Percentiles rank a stretch among this genome's conserved stretches.
phyloP scores from a whole-genome alignment of 2,113 vertebrate genomes.

The Chinchilla lanigera region DNA sequence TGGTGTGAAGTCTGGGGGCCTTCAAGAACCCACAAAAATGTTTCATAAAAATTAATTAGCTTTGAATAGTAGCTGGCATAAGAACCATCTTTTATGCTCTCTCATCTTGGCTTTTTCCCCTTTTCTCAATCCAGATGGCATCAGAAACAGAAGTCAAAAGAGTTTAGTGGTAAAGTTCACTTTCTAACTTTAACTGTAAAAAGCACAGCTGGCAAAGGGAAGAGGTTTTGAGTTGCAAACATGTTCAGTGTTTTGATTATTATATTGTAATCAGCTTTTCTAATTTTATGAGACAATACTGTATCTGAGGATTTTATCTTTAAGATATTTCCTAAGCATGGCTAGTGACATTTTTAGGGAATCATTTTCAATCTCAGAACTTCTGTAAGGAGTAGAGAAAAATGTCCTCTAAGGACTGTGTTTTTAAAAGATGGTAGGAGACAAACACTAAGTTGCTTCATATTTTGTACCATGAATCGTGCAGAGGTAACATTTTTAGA shows the following conservation, averaged over 20 bases:
- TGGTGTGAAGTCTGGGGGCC: neutral
- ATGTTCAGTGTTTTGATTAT: neutral
- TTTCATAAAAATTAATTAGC: neutral
- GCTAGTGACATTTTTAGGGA: neutral
- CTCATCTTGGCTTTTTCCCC: neutral
- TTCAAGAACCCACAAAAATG: neutral
- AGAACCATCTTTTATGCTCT: neutral
- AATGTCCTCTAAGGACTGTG: neutral
- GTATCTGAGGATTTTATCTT: neutral
- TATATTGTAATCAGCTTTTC: neutral
- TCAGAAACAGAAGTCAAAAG: neutral
- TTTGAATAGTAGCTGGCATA: neutral
- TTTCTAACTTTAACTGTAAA: neutral
- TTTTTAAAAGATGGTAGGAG: neutral
- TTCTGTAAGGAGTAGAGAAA: neutral
- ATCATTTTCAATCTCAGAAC: neutral
- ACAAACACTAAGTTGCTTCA: neutral
- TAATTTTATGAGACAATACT: neutral
- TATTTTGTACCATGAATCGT: neutral
- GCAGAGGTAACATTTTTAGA: neutral
- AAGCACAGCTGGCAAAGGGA: neutral
- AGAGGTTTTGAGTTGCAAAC: neutral
- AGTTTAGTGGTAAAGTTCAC: fast-evolving
- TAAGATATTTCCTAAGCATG: neutral
- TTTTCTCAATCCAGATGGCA: neutral